phyloP scores from a whole-genome alignment of 2,888 invertebrate species.

The Allacma fusca region DNA sequence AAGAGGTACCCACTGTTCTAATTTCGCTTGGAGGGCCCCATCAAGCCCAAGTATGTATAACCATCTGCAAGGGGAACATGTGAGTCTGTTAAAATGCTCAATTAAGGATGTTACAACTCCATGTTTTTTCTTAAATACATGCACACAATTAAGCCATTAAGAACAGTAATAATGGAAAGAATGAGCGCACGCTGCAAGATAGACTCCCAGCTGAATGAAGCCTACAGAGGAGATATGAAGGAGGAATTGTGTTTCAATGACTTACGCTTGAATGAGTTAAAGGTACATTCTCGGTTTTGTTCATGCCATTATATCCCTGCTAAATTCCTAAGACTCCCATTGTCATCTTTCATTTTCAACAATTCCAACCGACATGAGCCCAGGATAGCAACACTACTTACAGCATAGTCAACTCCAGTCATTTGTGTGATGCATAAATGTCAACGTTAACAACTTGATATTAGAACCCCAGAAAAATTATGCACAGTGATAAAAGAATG shows the following conservation, averaged over 20 bases:
- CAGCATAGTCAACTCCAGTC: too few relatives aligned
- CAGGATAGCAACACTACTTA: too few relatives aligned
- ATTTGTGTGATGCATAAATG: neutral
- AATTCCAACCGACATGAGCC: too few relatives aligned
- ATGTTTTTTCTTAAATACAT: conserved; percentile 7
- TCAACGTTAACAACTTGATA: conserved; percentile 16
- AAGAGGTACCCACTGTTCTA: conserved; percentile 4
- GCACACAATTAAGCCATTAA: neutral
- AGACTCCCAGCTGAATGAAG: neutral
- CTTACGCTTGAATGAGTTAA: neutral
- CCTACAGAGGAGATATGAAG: too few relatives aligned
- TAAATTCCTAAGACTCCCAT: neutral
- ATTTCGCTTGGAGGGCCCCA: neutral
- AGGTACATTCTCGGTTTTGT: conserved; percentile 6
- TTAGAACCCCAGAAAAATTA: neutral
- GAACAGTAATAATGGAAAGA: neutral
- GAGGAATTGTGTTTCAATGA: too few relatives aligned
- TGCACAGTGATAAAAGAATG: neutral
- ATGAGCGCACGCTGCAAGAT: neutral
- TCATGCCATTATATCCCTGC: neutral
- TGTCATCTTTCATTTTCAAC: conserved; percentile 9
- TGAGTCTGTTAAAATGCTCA: conserved; percentile 3
- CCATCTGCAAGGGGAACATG: neutral
- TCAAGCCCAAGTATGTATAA: neutral
- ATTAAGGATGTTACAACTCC: neutral